Evolutionary conservation across 2,113 vertebrate genomes (phyloP), one percentile per base, ranked within the genome.

Genomic region (Protobothrops mucrosquamatus): DNA sequence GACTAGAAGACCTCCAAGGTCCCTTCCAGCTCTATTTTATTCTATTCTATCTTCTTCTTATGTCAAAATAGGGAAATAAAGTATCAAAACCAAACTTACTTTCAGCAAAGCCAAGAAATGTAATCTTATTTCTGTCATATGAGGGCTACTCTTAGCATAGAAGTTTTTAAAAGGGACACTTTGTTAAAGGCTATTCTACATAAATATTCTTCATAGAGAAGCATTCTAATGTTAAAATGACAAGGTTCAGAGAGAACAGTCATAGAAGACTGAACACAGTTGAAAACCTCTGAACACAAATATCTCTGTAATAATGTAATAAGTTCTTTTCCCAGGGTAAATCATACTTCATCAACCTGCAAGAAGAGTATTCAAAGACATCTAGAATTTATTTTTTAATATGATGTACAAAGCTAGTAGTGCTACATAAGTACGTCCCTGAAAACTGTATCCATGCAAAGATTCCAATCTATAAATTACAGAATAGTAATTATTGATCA

Each of bases 221-320:
- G 85, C 61, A n/a, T n/a, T 91, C 51, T 91, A 56, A 93, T 52
- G 81, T 91, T 43, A 46, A 59, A 92, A n/a, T 8, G 24, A 92
- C 34, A 87, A 20, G 39, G 48, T 91, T 91, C 56, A 64, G 89
- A 59, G 12, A 91, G n/a, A 89, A 9, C 6, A 91, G 43, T 29
- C 34, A 56, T 6, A 88, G 89, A 24, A 24, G 89, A 1, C 11
- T 95, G 34, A 89, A 29, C 61, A 94, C 61, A 94, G n/a, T 14
- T 92, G 57, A 56, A 90, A 39, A 56, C 34, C 64, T 56, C 14
- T 91, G 74, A 55, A 91, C 51, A 91, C 69, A 56, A 91, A 85
- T 85, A 85, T 26, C 23, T 46, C 54, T 91, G 90, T 85, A 85
- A 56, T 91, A 91, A 85, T 85, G 43, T 91, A 91, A 85, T 56